Percentiles rank a stretch among this genome's conserved stretches.
These are phyloP conservation scores for Pluvianellus socialis DNA, from an alignment of 2,113 vertebrate genomes.

Conservation along the genomic window DNA sequence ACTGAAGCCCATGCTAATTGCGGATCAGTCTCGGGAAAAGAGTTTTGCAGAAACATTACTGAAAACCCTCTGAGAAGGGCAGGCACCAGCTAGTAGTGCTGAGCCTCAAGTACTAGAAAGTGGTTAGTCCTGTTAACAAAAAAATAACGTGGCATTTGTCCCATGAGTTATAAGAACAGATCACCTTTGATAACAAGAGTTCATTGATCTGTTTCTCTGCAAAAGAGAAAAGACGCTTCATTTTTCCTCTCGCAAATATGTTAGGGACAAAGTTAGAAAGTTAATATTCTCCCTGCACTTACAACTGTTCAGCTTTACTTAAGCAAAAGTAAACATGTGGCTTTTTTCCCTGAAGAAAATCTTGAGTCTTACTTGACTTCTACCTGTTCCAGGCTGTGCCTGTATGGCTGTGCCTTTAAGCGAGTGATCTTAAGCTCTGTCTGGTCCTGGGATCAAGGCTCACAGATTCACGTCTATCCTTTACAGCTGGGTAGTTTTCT, in stretches of 20 bases:
- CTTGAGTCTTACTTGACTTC: background rate
- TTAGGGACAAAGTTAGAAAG: background rate
- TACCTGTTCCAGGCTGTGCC: background rate
- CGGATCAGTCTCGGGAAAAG: background rate
- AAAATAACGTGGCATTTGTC: background rate
- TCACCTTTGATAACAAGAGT: background rate
- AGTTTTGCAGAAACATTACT: background rate
- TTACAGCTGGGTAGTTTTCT: background rate
- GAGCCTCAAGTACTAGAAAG: background rate
- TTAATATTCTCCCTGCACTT: background rate
- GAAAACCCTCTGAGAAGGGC: background rate
- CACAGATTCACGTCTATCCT: background rate
- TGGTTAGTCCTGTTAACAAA: background rate
- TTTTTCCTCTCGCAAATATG: background rate
- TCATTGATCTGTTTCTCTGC: background rate
- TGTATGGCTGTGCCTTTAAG: background rate
- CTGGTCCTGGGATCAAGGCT: background rate
- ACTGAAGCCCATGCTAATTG: constrained; percentile 36
- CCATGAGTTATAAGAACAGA: background rate
- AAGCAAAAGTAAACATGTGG: rapidly evolving
- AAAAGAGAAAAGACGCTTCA: background rate
- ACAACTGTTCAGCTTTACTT: background rate
- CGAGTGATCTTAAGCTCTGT: background rate
- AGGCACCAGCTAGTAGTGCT: background rate
- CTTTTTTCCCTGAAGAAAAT: background rate